A percentile compares a stretch with the other conserved stretches of the same genome.
These are phyloP conservation scores for Antigone vipio DNA, from an alignment of 2,113 vertebrate species.

Conservation along the genomic window DNA sequence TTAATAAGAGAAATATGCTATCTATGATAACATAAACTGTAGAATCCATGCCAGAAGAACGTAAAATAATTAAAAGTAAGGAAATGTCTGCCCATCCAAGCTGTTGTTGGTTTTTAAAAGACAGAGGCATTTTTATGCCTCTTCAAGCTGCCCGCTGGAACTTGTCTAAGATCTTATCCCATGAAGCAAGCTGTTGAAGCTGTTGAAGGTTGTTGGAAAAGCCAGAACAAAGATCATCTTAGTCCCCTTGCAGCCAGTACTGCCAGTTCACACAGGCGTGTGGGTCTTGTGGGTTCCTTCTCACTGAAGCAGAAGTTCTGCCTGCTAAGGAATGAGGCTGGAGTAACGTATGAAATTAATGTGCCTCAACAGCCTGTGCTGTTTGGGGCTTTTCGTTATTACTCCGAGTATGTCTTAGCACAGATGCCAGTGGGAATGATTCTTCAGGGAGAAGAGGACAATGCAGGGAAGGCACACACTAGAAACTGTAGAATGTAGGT, in stretches of 20 bases:
- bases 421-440: not conserved
- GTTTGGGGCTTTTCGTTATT: not conserved
- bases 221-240: not conserved
- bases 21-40: not conserved
- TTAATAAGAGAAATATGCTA: not conserved
- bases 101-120: not conserved
- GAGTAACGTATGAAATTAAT: not conserved
- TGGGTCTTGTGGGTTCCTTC: not conserved
- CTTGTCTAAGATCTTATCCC: not conserved
- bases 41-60: not conserved
- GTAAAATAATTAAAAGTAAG: not conserved
- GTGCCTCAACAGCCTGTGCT: not conserved
- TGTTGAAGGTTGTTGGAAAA: not conserved
- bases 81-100: not conserved
- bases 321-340: not conserved
- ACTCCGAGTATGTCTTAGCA: not conserved
- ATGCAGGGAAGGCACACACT: not conserved
- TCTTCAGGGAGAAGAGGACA: not conserved
- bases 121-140: not conserved
- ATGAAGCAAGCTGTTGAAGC: not conserved
- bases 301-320: not conserved
- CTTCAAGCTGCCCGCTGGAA: fast-evolving
- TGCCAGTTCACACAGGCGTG: not conserved
- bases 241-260: not conserved
- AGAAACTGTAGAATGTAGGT: not conserved